Base-by-base conservation (phyloP, 1,140 invertebrate species). In the Ctenoplectra terminalis region DNA sequence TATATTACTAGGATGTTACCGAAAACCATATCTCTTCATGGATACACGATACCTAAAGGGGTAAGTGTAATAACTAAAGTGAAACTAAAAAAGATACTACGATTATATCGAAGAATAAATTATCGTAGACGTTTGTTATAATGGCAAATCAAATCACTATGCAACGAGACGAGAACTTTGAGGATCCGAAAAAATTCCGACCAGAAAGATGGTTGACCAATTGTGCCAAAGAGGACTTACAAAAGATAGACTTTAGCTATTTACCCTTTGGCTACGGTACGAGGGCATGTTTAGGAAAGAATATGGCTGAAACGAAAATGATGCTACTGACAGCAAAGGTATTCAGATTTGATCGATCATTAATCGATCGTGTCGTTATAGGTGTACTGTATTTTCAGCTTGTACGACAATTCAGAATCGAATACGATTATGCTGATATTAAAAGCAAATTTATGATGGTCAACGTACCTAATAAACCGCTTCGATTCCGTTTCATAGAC, bases 91-190 rank as follows among this genome's bases (percentile, higher is more conserved):
- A 80, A 58, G 31, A 20, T 23, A 63, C 46, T 34, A 29, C 31
- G 26, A 17, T 74, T 54, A 2, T 1, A 2, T n/a, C 17, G 15
- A 26, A 34, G 29, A 66, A 43, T 48, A 23, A 73, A 82, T 66
- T 75, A 85, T 86, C 61, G 86, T 90, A 97, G 94, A 97, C 96
- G 0, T 95, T 96, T 26, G 93, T 98, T 1, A 95, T 97, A 85
- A 96, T 97, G 93, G 95, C 96, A 7, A 96, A 95, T 37, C 95
- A 96, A 92, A 95, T 97, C 52, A 92, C 96, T 2, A 95, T 95
- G 56, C 91, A 95, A 69, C 94, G 96, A n/a, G 95, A 96, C 61
- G 94, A 96, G 74, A 95, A 97, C 87, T 97, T 95, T 91, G 96
- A 96, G 66, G 95, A 97, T 84, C 95, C 96, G 1, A 89, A 94